A percentile compares a stretch with the other conserved stretches of the same genome.
Conservation (phyloP, 2,888 invertebrate species). For the Pterostichus niger region DNA sequence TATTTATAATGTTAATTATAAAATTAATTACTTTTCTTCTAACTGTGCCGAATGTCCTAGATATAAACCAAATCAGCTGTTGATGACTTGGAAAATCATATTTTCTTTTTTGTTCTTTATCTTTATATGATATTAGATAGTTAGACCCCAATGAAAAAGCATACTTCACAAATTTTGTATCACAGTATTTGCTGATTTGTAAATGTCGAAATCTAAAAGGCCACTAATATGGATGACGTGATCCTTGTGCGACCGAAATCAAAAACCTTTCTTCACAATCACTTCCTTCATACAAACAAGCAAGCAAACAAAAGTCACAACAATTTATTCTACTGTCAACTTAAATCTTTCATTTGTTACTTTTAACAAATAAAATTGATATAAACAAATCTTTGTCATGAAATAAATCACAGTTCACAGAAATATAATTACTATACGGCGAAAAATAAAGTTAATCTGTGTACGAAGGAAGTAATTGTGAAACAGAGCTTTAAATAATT, state of each 20-base stretch:
- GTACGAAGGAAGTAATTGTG: neutral
- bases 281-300: neutral
- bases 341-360: too few species aligned
- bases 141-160: slow-evolving; percentile 40
- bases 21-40: slow-evolving; percentile 19
- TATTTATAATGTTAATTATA: slow-evolving; percentile 32
- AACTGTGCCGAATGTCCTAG: slow-evolving; percentile 4
- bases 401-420: too few species aligned
- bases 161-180: slow-evolving; percentile 42
- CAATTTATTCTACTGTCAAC: too few species aligned
- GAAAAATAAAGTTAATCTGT: neutral
- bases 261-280: neutral
- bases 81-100: slow-evolving; percentile 48
- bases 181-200: slow-evolving; percentile 49
- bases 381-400: too few species aligned
- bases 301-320: neutral
- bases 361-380: too few species aligned
- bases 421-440: too few species aligned
- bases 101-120: neutral
- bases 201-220: slow-evolving; percentile 28
- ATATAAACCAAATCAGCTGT: slow-evolving; percentile 57
- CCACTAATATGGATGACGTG: slow-evolving; percentile 36
- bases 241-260: slow-evolving; percentile 26
- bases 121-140: neutral
- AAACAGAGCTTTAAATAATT: neutral